Percentiles rank a stretch among this genome's conserved stretches.
Conservation (phyloP, 1,140 invertebrate species). For the Vanessa tameamea region DNA sequence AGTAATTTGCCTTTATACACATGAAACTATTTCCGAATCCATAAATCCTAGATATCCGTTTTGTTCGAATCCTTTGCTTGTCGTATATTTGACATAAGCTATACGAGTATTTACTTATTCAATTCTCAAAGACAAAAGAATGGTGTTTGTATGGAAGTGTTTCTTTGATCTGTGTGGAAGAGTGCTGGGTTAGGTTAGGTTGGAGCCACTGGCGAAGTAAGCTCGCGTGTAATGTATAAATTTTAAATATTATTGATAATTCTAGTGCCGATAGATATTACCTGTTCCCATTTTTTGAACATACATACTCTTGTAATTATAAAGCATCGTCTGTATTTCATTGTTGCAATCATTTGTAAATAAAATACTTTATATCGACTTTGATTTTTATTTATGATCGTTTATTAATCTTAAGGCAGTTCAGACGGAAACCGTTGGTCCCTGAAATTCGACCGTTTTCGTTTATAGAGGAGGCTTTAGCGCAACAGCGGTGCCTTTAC, state of each 20-base stretch:
- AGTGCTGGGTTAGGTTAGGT: constrained; percentile 4
- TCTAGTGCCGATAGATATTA: constrained; percentile 79
- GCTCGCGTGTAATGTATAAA: constrained; percentile 70
- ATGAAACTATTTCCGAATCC: neutral
- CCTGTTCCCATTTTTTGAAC: constrained; percentile 76
- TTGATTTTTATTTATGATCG: constrained; percentile 20
- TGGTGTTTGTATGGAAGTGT: constrained; percentile 2
- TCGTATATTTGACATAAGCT: neutral
- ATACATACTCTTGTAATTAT: constrained; percentile 78
- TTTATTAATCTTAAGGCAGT: no score
- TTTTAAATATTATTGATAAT: constrained; percentile 69
- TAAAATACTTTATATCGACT: constrained; percentile 82
- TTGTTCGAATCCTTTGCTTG: neutral
- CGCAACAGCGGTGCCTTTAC: no score
- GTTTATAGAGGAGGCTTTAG: no score
- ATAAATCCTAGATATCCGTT: neutral
- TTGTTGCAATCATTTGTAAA: constrained; percentile 82
- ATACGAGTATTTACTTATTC: neutral
- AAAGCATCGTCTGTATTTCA: constrained; percentile 80
- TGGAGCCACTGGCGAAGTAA: constrained; percentile 34
- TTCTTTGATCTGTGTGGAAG: constrained; percentile 1
- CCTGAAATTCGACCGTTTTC: no score
- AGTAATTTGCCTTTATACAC: neutral
- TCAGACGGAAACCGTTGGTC: no score
- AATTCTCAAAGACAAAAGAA: constrained; percentile 10